These are phyloP conservation scores for Drosophila sucinea DNA, from an alignment of 1,140 invertebrate genomes.

Conservation along the genomic window DNA sequence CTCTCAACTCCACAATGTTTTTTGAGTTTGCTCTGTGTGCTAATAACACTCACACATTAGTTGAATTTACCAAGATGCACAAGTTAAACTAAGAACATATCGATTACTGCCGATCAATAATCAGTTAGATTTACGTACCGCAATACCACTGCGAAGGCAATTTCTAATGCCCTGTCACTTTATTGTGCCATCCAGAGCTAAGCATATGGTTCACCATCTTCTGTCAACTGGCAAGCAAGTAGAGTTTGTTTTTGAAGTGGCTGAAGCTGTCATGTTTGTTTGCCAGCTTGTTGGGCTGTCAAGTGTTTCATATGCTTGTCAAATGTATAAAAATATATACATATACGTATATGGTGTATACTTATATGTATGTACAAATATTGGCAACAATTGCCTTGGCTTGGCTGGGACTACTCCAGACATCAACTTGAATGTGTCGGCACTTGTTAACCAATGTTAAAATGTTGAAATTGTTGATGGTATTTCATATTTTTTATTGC, in stretches of 20 bases:
- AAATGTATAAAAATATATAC: conserved; percentile 33
- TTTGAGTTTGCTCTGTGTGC: too few relatives aligned
- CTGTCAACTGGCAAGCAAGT: background rate
- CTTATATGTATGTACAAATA: conserved; percentile 20
- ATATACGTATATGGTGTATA: conserved; percentile 14
- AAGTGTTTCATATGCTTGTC: conserved; percentile 62
- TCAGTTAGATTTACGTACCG: too few relatives aligned
- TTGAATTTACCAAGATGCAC: too few relatives aligned
- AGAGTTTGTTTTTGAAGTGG: conserved; percentile 20
- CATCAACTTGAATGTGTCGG: background rate
- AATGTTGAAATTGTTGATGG: conserved; percentile 20
- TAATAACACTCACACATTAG: too few relatives aligned
- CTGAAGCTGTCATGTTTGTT: conserved; percentile 71
- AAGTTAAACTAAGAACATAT: too few relatives aligned
- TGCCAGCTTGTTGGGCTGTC: conserved; percentile 52
- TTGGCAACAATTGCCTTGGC: conserved; percentile 57
- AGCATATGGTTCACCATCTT: background rate
- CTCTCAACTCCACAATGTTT: too few relatives aligned
- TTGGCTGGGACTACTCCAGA: conserved; percentile 2
- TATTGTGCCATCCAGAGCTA: conserved; percentile 1
- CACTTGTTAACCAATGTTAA: conserved; percentile 23
- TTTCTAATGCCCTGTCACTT: conserved; percentile 34
- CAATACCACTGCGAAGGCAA: conserved; percentile 28
- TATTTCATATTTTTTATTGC: conserved; percentile 8
- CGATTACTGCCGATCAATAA: too few relatives aligned